A percentile compares a stretch with the other conserved stretches of the same genome.
These are phyloP conservation scores for Lithobates pipiens DNA, from an alignment of 2,797 vertebrate species.

Conservation along the genomic window DNA sequence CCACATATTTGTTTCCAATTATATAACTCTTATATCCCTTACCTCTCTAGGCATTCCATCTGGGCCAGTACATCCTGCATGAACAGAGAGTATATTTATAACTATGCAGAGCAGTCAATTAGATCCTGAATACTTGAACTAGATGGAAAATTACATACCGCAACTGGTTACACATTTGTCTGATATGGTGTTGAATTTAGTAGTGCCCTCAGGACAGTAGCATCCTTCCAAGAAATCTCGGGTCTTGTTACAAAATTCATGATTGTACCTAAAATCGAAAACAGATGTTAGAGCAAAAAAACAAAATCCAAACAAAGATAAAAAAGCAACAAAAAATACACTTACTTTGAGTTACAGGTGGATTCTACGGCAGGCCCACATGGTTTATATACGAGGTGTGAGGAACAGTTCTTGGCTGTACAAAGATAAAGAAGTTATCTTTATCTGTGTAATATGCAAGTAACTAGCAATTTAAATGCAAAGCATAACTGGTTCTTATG, in stretches of 20 bases:
- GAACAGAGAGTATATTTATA: background rate
- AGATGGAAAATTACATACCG: constrained; percentile 69
- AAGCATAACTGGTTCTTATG: background rate
- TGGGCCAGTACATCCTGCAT: constrained; percentile 81
- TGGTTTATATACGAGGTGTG: constrained; percentile 79
- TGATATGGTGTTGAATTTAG: constrained; percentile 73
- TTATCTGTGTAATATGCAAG: background rate
- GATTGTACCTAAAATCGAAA: constrained; percentile 11
- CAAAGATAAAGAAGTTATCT: background rate
- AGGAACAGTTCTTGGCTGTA: constrained; percentile 77
- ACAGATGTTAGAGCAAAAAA: background rate
- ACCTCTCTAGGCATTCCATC: constrained; percentile 80
- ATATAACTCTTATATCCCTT: constrained; percentile 37
- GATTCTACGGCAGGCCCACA: constrained; percentile 79
- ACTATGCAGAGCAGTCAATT: background rate
- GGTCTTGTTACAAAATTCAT: background rate
- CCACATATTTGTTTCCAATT: background rate
- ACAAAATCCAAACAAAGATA: background rate
- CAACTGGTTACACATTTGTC: constrained; percentile 77
- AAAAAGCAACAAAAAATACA: background rate
- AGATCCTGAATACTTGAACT: background rate
- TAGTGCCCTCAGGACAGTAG: constrained; percentile 75
- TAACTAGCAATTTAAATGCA: background rate
- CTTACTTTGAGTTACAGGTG: constrained; percentile 74
- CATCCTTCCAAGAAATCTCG: constrained; percentile 76